phyloP scores from a whole-genome alignment of 2,113 vertebrate species.

The Indicator indicator region DNA sequence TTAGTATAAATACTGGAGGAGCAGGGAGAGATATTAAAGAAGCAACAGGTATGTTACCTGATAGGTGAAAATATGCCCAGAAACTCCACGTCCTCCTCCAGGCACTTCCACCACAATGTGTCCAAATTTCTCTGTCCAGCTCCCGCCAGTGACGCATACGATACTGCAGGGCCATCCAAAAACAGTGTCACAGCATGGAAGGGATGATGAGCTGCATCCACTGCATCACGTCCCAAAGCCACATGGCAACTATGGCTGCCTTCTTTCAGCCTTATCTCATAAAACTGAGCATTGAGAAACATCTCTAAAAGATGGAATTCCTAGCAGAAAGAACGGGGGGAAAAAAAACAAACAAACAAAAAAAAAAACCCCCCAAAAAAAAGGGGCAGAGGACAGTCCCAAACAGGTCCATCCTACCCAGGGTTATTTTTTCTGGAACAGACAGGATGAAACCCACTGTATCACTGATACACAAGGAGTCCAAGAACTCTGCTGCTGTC shows the following conservation, averaged over 20 bases:
- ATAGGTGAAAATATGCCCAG: slow-evolving; percentile 88
- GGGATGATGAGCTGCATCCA: neutral
- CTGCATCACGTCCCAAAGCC: neutral
- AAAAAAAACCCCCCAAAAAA: too few species aligned
- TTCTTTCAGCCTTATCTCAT: neutral
- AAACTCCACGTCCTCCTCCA: slow-evolving; percentile 85
- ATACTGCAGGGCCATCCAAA: slow-evolving; percentile 80
- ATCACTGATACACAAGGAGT: neutral
- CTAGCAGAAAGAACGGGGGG: neutral
- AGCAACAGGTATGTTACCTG: slow-evolving; percentile 78
- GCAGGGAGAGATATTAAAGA: neutral
- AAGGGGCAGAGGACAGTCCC: neutral
- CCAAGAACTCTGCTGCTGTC: neutral
- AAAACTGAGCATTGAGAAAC: neutral
- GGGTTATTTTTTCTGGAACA: neutral
- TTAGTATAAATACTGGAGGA: neutral
- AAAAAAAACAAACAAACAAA: too few species aligned
- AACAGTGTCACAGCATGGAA: neutral
- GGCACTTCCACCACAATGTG: slow-evolving; percentile 84
- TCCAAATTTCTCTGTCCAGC: slow-evolving; percentile 80
- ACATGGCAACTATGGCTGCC: neutral
- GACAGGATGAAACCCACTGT: neutral
- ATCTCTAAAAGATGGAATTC: neutral
- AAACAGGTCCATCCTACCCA: neutral
- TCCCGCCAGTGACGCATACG: slow-evolving; percentile 85